Conservation (phyloP, 1,140 invertebrate genomes). For the Ostrea denselamellosa region DNA sequence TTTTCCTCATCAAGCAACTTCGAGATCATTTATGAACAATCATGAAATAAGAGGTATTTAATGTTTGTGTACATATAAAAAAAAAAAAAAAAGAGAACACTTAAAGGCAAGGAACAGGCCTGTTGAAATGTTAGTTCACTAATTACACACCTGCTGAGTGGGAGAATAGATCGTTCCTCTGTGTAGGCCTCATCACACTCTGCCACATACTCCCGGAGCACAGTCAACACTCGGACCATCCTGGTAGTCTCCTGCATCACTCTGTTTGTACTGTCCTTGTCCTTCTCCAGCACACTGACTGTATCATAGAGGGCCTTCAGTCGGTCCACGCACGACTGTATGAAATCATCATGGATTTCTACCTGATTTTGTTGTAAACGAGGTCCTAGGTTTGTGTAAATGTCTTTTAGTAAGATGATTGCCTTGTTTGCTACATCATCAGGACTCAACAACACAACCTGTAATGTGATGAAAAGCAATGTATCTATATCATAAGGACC, state of each 20-base stretch:
- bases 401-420: conserved; percentile 94
- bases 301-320: conserved; percentile 89
- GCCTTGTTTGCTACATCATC: conserved; percentile 95
- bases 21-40: no score
- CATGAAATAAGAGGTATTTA: no score
- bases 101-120: no score
- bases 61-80: no score
- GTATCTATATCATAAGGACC: no score
- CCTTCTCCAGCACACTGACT: conserved; percentile 80
- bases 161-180: conserved; percentile 92
- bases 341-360: conserved; percentile 94
- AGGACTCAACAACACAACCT: conserved; percentile 91
- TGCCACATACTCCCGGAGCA: conserved; percentile 95
- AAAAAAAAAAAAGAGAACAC: no score
- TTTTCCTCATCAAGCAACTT: no score
- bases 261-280: conserved; percentile 80
- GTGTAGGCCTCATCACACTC: conserved; percentile 96
- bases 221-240: conserved; percentile 96
- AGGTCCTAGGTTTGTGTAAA: conserved; percentile 95
- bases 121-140: not conserved
- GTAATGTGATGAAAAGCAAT: not conserved
- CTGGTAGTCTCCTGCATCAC: conserved; percentile 88
- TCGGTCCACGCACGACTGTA: conserved; percentile 92
- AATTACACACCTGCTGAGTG: conserved; percentile 86
- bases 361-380: conserved; percentile 87